Base-by-base conservation (phyloP, 2,888 invertebrate species). In the Erebia aethiops region DNA sequence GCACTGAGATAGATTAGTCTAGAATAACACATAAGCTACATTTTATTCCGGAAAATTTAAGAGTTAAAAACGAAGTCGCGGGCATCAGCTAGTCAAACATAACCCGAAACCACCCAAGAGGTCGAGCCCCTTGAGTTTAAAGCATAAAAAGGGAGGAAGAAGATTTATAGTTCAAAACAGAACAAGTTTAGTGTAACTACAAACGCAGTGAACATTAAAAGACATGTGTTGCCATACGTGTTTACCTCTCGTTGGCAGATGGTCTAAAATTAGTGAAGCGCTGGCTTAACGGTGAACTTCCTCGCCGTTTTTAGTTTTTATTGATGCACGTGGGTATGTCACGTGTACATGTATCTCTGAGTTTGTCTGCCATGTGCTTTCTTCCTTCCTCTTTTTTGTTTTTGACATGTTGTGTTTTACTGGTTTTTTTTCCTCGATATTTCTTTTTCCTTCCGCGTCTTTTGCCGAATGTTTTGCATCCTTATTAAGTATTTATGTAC, bases 261-360 rank as follows among this genome's bases (percentile, higher is more conserved):
- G 70, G 52, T 70, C 70, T 79, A 78, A 75, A 78, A 76, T 75
- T 78, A 79, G 76, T 67, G 49, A 46, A 79, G 79, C 79, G 78
- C 73, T 76, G 10, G 74, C 77, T 77, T 80, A 78, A n/a, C 76
- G 70, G 76, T 75, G 78, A 75, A 78, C 82, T 80, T 81, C 82
- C 82, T 79, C 35, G 79, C 75, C 58, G 70, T 63, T 66, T 62
- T 10, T 49, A 49, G 7, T 14, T 46, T 18, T 62, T 49, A 14
- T 11, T 49, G 18, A 46, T 8, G 13, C 62, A 43, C 26, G 60
- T 57, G 26, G 18, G 21, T 41, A 16, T 60, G 11, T n/a, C n/a
- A 9, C 26, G 35, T 7, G 14, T 57, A 4, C 14, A 7, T 35
- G 26, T 10, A 14, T 18, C 9, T 18, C 18, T 56, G 11, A 14